phyloP scores from a whole-genome alignment of 2,113 vertebrate genomes.

The Fulmarus glacialis region DNA sequence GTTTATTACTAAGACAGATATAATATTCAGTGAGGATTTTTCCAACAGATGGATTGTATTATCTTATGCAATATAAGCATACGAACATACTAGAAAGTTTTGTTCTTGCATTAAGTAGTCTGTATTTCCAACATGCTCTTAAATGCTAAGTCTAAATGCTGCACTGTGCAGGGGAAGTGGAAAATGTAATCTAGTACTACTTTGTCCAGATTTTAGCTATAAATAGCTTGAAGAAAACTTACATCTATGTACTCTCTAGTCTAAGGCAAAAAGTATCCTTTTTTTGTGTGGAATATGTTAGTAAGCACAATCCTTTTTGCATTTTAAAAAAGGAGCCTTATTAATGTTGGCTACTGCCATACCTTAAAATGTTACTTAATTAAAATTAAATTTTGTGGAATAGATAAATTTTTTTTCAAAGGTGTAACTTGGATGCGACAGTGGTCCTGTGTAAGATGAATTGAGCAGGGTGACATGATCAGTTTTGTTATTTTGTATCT shows the following conservation, averaged over 20 bases:
- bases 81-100: neutral
- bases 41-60: constrained; percentile 17
- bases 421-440: neutral
- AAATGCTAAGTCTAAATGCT: neutral
- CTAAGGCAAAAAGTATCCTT: neutral
- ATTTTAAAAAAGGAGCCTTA: neutral
- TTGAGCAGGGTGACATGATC: neutral
- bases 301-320: neutral
- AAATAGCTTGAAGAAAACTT: neutral
- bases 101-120: neutral
- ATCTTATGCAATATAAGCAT: neutral
- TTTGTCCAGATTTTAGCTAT: neutral
- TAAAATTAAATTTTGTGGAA: neutral
- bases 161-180: neutral
- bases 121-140: neutral
- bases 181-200: neutral
- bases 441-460: neutral
- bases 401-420: neutral
- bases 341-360: neutral
- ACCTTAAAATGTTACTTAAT: neutral
- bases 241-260: neutral
- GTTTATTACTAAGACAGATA: neutral
- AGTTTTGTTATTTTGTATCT: neutral
- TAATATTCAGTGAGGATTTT: constrained; percentile 22
- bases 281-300: neutral